Base-by-base conservation (phyloP, 2,888 invertebrate species). In the Pecten maximus region DNA sequence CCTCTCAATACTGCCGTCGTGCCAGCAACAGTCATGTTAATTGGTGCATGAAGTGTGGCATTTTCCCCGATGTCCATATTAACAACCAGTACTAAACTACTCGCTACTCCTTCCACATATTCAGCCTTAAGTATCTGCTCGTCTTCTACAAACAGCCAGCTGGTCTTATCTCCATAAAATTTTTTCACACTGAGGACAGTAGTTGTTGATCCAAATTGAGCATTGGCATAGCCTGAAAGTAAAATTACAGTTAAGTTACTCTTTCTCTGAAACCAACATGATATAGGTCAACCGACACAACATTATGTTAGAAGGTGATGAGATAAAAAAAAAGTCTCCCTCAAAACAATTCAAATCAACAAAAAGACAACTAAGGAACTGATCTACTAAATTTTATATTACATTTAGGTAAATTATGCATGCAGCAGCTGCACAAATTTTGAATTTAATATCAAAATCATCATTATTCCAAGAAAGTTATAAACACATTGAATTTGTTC, bases 1-100 rank as follows among this genome's bases (percentile, higher is more conserved):
- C 95, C 95, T 16, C 90, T 91, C 8, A 95, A 91, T 10, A 93
- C 91, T 0, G 95, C 54, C 2, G 91, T 92, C 0, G 94, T 94
- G 12, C 95, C 94, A 60, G 93, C 94, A 23, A 95, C 93, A 60
- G 92, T 94, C 54, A 95, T 89, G 87, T 93, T 93, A 2, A 93
- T 91, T 6, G 95, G 94, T 6, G 94, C 94, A 90, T 95, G 95
- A 23, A 95, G 92, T 0, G 92, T 94, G 12, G 94, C 94, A 40
- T 91, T 89, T 35, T 92, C 91, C 28, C 90, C 93, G 0, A 95
- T 91, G 40, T 94, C 90, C 44, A 95, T 91, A 92, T 94, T 95
- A 44, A 95, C 91, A 23, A 91, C 92, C 3, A 94, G 93, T 12
- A 89, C 91, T 23, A 94, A 91, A 50, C 93, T 92, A 6, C 92